Conservation (phyloP, 2,888 invertebrate species). For the Diaperis boleti region DNA sequence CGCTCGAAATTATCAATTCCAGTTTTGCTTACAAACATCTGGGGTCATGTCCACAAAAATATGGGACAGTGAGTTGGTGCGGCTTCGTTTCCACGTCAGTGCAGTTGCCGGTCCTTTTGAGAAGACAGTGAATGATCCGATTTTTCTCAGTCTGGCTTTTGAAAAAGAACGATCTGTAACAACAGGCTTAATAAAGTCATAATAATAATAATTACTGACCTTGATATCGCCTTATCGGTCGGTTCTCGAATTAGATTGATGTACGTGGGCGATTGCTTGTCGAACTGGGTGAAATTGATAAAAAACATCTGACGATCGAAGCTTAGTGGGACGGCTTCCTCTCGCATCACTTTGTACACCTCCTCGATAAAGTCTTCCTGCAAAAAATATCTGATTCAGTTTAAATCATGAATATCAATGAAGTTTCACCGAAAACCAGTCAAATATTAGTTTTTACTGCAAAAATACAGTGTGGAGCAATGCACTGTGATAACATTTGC, state of each 20-base stretch:
- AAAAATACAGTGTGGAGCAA: background rate
- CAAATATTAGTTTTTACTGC: background rate
- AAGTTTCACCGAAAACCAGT: constrained; percentile 24
- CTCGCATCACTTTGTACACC: constrained; percentile 67
- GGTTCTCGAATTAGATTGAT: constrained; percentile 74
- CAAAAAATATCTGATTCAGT: constrained; percentile 45
- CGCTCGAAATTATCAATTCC: background rate
- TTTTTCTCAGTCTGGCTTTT: constrained; percentile 23
- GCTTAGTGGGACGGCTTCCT: constrained; percentile 71
- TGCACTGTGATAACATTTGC: background rate
- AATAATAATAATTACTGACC: constrained; percentile 60
- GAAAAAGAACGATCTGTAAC: constrained; percentile 32
- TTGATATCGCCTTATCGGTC: constrained; percentile 68
- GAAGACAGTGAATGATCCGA: constrained; percentile 45
- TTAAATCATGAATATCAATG: constrained; percentile 19
- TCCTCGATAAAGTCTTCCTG: constrained; percentile 70
- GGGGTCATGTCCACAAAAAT: constrained; percentile 74
- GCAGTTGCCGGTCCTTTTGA: constrained; percentile 48
- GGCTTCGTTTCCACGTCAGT: constrained; percentile 45
- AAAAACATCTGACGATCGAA: constrained; percentile 74
- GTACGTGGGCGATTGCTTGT: constrained; percentile 71
- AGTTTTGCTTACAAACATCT: constrained; percentile 69
- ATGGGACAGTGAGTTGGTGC: constrained; percentile 68
- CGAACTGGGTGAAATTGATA: constrained; percentile 72
- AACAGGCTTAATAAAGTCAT: constrained; percentile 7